These are phyloP conservation scores for Labeo rohita DNA, from an alignment of 2,113 vertebrate species.

Conservation along the genomic window DNA sequence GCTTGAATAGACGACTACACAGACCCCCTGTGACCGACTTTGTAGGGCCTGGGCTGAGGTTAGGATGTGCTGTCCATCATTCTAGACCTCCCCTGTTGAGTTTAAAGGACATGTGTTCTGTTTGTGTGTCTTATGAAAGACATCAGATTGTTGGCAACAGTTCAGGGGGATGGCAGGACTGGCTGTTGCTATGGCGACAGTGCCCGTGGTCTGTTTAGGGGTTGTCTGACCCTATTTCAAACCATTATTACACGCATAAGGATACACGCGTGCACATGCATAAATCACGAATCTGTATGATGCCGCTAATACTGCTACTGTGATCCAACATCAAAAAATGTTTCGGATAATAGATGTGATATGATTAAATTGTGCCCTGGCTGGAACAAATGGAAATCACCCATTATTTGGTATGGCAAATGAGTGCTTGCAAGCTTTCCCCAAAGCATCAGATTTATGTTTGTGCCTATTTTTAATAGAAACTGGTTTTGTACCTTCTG, in stretches of 20 bases:
- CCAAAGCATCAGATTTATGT: conserved; percentile 14
- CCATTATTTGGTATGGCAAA: conserved; percentile 6
- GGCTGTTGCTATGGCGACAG: conserved; percentile 52
- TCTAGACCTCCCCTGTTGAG: conserved; percentile 21
- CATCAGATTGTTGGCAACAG: conserved; percentile 28
- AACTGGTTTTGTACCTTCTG: neutral
- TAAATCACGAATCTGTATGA: conserved; percentile 9
- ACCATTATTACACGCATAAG: conserved; percentile 9
- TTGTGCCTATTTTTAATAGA: conserved; percentile 3
- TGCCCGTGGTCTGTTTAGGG: conserved; percentile 43
- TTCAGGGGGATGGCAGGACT: conserved; percentile 34
- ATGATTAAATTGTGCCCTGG: conserved; percentile 23
- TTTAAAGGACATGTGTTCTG: conserved; percentile 29
- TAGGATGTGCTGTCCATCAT: conserved; percentile 26
- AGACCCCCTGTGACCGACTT: neutral
- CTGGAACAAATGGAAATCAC: conserved; percentile 23
- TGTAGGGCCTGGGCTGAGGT: neutral
- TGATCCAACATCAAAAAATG: conserved; percentile 5
- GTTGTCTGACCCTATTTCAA: conserved; percentile 45
- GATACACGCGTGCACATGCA: conserved; percentile 8
- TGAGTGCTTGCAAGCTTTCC: neutral
- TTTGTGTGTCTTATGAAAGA: neutral
- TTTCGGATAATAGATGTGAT: conserved; percentile 16
- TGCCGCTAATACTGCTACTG: conserved; percentile 3
- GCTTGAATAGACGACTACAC: conserved; percentile 15